These are phyloP conservation scores for Casuarius casuarius DNA, from an alignment of 2,113 vertebrate species.

Conservation along the genomic window DNA sequence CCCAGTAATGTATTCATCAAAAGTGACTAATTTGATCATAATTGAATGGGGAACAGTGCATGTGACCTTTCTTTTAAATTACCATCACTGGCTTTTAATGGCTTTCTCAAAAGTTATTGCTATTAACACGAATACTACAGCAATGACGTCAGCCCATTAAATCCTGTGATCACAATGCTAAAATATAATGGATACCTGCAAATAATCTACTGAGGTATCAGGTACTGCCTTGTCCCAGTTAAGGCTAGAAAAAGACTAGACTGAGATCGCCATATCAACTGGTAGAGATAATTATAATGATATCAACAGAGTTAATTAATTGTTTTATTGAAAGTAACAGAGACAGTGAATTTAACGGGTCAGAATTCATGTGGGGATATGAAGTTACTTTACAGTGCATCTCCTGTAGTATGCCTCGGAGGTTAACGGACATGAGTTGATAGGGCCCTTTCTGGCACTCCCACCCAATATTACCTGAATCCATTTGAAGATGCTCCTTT, in stretches of 20 bases:
- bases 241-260: not conserved
- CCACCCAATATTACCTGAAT: not conserved
- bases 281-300: not conserved
- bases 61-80: slow-evolving; percentile 44
- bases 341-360: not conserved
- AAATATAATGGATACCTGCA: not conserved
- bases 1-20: slow-evolving; percentile 1
- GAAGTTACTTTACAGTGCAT: not conserved
- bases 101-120: slow-evolving; percentile 31
- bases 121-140: slow-evolving; percentile 12
- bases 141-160: not conserved
- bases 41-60: not conserved
- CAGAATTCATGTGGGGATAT: not conserved
- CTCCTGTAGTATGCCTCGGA: not conserved
- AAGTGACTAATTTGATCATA: slow-evolving; percentile 1
- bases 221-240: not conserved
- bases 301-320: not conserved
- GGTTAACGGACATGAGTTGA: not conserved
- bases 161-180: not conserved
- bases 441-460: not conserved
- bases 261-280: not conserved
- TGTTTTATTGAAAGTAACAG: not conserved
- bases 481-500: not conserved
- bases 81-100: not conserved
- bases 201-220: not conserved